Percentiles rank a stretch among this genome's conserved stretches.
Conservation (phyloP, 2,888 invertebrate species). For the Euplagia quadripunctaria region DNA sequence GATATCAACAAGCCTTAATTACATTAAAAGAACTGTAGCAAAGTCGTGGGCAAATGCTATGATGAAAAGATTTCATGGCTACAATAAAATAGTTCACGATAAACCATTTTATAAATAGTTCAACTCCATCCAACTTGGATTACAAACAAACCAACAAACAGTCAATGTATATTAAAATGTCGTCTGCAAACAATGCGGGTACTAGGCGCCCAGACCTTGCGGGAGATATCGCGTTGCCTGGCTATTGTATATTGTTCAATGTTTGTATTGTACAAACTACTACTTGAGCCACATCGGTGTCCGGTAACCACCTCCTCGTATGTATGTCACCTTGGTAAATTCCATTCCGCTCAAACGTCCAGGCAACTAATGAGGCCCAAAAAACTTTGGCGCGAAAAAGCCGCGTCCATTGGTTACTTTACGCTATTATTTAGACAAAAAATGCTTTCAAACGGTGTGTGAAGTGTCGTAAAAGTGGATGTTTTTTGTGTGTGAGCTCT, state of each 20-base stretch:
- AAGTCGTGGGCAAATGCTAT: no score
- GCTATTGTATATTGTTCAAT: slow-evolving; percentile 33
- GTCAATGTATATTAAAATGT: neutral
- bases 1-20: no score
- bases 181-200: slow-evolving; percentile 8
- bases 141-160: slow-evolving; percentile 7
- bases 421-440: no score
- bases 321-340: slow-evolving; percentile 20
- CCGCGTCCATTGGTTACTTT: no score
- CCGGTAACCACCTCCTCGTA: slow-evolving; percentile 22
- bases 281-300: slow-evolving; percentile 14
- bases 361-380: no score
- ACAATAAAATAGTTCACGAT: neutral
- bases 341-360: no score
- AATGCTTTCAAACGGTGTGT: no score
- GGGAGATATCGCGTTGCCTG: slow-evolving; percentile 31
- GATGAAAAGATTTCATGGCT: neutral
- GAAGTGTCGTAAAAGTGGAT: no score
- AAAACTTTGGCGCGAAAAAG: no score
- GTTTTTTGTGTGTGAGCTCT: no score
- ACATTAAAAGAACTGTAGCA: no score
- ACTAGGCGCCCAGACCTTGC: slow-evolving; percentile 38
- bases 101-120: neutral
- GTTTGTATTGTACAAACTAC: slow-evolving; percentile 14
- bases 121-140: neutral